Conservation (phyloP, 2,888 invertebrate genomes). For the Hyppa rectilinea region DNA sequence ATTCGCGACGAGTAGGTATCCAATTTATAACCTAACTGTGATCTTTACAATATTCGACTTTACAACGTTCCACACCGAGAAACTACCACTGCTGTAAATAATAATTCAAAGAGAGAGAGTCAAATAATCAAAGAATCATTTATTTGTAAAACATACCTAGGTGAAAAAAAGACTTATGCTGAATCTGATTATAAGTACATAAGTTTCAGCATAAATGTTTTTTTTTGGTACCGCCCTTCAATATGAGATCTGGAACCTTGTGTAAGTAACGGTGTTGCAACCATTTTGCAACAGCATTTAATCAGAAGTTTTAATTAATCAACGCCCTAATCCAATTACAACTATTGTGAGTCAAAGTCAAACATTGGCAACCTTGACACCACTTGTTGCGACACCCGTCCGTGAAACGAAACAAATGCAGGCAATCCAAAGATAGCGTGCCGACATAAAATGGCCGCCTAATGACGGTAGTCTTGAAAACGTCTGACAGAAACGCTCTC, state of each 20-base stretch:
- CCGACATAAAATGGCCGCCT: neutral
- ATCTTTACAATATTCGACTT: conserved; percentile 72
- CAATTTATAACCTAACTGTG: conserved; percentile 87
- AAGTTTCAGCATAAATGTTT: too few relatives aligned
- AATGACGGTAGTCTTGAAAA: neutral
- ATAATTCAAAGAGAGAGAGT: too few relatives aligned
- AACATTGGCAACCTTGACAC: conserved; percentile 48
- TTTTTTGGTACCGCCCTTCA: too few relatives aligned
- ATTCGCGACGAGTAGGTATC: conserved; percentile 77
- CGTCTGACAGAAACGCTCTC: neutral
- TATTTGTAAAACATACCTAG: too few relatives aligned
- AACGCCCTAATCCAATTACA: conserved; percentile 47
- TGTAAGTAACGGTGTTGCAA: conserved; percentile 26
- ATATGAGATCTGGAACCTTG: conserved; percentile 1
- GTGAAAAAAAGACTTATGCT: too few relatives aligned
- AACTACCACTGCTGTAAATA: neutral
- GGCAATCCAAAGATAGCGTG: neutral
- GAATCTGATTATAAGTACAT: too few relatives aligned
- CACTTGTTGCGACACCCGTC: conserved; percentile 32
- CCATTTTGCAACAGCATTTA: conserved; percentile 44
- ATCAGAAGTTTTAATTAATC: conserved; percentile 44
- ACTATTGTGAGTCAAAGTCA: conserved; percentile 52
- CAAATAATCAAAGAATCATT: too few relatives aligned
- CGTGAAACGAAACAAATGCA: conserved; percentile 33
- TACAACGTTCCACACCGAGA: conserved; percentile 15